phyloP scores from a whole-genome alignment of 2,888 invertebrate genomes.

The Tenthredo scrophulariae region DNA sequence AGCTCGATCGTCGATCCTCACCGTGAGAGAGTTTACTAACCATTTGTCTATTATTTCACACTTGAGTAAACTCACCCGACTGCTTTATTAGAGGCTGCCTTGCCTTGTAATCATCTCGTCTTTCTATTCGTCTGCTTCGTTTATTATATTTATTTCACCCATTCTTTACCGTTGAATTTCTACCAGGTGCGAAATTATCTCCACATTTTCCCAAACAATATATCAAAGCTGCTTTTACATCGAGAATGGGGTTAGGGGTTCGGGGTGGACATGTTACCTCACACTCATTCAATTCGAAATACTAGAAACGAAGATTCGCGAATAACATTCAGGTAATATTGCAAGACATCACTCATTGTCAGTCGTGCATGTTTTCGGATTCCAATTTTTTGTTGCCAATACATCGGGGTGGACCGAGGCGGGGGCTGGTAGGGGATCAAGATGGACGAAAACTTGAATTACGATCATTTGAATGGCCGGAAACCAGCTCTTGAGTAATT shows the following conservation, averaged over 20 bases:
- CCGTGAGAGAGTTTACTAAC: constrained; percentile 50
- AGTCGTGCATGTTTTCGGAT: background rate
- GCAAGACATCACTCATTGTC: no score
- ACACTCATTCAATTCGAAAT: background rate
- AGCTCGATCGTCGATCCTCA: constrained; percentile 3
- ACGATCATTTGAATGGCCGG: background rate
- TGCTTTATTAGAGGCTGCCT: constrained; percentile 38
- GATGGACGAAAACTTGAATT: background rate
- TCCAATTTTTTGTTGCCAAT: background rate
- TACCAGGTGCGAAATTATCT: background rate
- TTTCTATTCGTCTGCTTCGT: constrained; percentile 1
- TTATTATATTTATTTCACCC: constrained; percentile 21
- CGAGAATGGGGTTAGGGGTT: background rate
- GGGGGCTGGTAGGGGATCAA: background rate
- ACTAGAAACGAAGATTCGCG: background rate
- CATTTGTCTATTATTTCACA: constrained; percentile 48
- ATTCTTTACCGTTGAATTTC: background rate
- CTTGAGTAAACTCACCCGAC: constrained; percentile 39
- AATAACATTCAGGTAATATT: background rate
- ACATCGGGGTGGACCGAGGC: background rate
- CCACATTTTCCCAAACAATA: background rate
- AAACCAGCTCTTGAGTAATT: background rate
- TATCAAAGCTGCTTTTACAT: background rate
- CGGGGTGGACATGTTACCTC: background rate
- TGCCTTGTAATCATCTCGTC: constrained; percentile 25